Base-by-base conservation (phyloP, 2,797 vertebrate species). In the Malurus leucopterus region DNA sequence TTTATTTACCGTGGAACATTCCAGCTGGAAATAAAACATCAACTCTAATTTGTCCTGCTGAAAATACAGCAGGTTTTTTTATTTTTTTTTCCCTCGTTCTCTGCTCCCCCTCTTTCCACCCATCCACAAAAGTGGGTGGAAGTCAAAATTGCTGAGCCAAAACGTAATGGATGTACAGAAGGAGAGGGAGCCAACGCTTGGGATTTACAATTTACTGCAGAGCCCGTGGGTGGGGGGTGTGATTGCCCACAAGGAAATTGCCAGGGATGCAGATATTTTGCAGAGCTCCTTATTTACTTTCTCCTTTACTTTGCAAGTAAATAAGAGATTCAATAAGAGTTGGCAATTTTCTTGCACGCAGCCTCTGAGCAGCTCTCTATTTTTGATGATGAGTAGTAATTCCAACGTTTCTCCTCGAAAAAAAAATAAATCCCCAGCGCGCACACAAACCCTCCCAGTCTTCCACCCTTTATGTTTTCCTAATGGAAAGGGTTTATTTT, bases 321-420 rank as follows among this genome's bases (percentile, higher is more conserved):
- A 93, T 91, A 86, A 89, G 86, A 15, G 62, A 89, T 77, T 90
- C 86, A 77, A 54, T 80, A 88, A 90, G 84, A 82, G n/a, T 1
- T 19, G 77, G 90, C 84, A 87, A 93, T 96, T 92, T 92, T 62
- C 89, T 95, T 84, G 34, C 82, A 68, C 36, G 36, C 85, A 73
- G 84, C 82, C 73, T 88, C 77, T 16, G 11, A 89, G 41, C 59
- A 50, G 74, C 82, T 76, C 90, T 46, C 73, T 79, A 1, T 80
- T 93, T 91, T 44, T 55, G 84, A 87, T 86, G 89, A 90, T 77
- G 78, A 90, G 88, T 64, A 64, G 86, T 40, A 94, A 92, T 94
- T 89, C 82, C 86, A 76, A 27, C 0, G 9, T 68, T 94, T 73
- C 2, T 2, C 61, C 73, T 79, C 51, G 34, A 54, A 88, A 80